Conservation (phyloP, 2,797 vertebrate species). For the Chelonia mydas region DNA sequence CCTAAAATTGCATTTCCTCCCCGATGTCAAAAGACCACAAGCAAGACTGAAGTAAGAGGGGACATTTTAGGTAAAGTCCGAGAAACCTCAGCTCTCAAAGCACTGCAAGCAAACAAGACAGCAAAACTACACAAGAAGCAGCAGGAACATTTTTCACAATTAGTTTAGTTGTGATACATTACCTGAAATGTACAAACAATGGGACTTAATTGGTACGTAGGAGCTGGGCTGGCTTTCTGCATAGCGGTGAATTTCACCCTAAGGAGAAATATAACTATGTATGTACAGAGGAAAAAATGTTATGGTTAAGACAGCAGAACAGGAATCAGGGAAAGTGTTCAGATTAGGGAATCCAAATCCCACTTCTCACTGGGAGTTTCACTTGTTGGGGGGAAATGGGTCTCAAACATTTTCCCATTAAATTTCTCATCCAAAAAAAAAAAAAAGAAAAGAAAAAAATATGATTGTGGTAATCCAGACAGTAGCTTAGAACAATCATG, state of each 20-base stretch:
- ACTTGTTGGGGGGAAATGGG: background rate
- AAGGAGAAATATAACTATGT: too few relatives aligned
- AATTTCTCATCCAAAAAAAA: background rate
- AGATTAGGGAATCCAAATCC: background rate
- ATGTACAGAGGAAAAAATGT: background rate
- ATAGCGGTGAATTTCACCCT: background rate
- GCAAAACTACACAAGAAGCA: background rate
- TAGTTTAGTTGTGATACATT: background rate
- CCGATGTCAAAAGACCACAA: background rate
- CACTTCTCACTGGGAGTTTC: background rate
- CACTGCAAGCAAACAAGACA: background rate
- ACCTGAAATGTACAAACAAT: background rate
- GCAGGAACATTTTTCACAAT: background rate
- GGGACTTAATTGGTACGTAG: background rate
- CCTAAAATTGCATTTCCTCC: background rate
- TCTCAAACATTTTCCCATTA: background rate
- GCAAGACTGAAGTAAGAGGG: background rate
- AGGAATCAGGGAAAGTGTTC: background rate
- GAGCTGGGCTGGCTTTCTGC: background rate
- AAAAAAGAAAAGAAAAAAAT: too few relatives aligned
- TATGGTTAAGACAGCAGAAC: background rate
- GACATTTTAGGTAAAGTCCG: background rate
- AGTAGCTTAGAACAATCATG: too few relatives aligned
- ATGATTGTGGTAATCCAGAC: too few relatives aligned
- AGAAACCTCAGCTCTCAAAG: background rate